A percentile compares a stretch with the other conserved stretches of the same genome.
These are phyloP conservation scores for Syrmaticus mikado DNA, from an alignment of 2,113 vertebrate genomes.

Conservation along the genomic window DNA sequence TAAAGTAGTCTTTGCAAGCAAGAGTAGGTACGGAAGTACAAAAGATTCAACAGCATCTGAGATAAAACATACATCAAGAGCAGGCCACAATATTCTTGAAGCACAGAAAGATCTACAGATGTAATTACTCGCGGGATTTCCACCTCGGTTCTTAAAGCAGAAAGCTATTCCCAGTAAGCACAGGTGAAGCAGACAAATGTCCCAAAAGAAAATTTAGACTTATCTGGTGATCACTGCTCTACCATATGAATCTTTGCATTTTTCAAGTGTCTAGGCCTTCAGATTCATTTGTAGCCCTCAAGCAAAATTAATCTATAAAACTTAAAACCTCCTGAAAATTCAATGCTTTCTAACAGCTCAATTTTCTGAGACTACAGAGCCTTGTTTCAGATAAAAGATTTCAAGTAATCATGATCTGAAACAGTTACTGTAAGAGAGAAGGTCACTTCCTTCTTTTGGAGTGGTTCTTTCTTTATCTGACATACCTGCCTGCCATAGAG, in stretches of 20 bases:
- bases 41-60: not conserved
- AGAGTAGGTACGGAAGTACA: not conserved
- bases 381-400: not conserved
- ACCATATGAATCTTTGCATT: not conserved
- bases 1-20: not conserved
- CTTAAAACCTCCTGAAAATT: not conserved
- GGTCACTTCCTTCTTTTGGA: not conserved
- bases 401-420: not conserved
- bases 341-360: not conserved
- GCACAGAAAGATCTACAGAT: not conserved
- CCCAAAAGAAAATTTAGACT: not conserved
- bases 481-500: not conserved
- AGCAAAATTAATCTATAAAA: not conserved
- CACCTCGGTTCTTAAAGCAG: not conserved
- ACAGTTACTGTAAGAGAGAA: not conserved
- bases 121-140: not conserved
- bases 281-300: not conserved
- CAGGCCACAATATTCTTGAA: not conserved
- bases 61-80: not conserved
- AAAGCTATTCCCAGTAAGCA: not conserved
- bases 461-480: not conserved
- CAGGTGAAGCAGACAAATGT: rapidly evolving
- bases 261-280: not conserved
- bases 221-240: not conserved
- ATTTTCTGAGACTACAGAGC: not conserved